Evolutionary conservation across 2,797 vertebrate genomes (phyloP).

Genomic region (Myoxocephalus aenaeus): DNA sequence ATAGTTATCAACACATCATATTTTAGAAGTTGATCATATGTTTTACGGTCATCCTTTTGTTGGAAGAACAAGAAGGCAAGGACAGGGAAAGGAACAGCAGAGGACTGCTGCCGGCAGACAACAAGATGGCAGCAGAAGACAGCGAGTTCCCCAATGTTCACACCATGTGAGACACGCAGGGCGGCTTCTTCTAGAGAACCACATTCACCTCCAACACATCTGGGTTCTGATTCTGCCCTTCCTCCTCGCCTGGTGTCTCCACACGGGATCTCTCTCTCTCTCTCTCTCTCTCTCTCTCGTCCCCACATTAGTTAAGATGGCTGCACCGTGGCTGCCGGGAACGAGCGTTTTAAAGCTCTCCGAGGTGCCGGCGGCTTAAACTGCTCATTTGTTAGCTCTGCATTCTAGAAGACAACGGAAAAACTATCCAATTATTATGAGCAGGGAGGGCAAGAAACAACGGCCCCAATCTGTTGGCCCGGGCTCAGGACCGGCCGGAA

Average conservation of each 20-base stretch:
- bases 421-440: conserved; percentile 68
- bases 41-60: neutral
- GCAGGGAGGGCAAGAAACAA: conserved; percentile 50
- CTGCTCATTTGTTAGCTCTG: conserved; percentile 75
- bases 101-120: conserved; percentile 11
- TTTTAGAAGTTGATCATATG: neutral
- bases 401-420: conserved; percentile 71
- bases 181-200: neutral
- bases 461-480: conserved; percentile 14
- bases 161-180: neutral
- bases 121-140: conserved; percentile 50
- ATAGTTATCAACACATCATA: too few relatives aligned
- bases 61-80: neutral
- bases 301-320: conserved; percentile 73
- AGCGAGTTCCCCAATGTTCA: neutral
- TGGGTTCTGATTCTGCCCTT: conserved; percentile 3
- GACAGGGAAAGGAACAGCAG: neutral
- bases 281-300: conserved; percentile 22
- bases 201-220: conserved; percentile 16
- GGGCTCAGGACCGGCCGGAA: neutral
- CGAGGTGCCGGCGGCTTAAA: conserved; percentile 69
- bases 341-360: conserved; percentile 67
- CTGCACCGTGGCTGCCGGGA: conserved; percentile 57
- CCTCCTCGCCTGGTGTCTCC: conserved; percentile 21
- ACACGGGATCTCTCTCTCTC: conserved; percentile 7